phyloP scores from a whole-genome alignment of 2,113 vertebrate species.

The Vulpes vulpes region DNA sequence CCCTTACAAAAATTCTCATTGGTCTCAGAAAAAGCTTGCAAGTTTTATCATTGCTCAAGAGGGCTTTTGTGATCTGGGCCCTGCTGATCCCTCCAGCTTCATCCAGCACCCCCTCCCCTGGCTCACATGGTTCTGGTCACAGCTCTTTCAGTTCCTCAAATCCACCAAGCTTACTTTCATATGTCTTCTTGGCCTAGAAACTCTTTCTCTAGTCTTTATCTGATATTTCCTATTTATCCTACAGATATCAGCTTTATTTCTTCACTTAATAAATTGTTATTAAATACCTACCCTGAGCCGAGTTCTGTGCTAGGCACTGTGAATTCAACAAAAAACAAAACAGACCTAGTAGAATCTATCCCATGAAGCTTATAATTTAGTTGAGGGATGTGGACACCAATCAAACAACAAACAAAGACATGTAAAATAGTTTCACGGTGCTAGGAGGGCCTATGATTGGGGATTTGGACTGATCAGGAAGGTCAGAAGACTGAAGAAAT shows the following conservation, averaged over 20 bases:
- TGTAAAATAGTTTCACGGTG: background rate
- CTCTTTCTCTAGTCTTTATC: background rate
- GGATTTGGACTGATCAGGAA: background rate
- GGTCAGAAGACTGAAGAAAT: background rate
- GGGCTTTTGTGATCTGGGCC: background rate
- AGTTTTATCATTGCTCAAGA: background rate
- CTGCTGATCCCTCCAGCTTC: background rate
- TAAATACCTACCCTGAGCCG: background rate
- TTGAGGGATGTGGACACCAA: background rate
- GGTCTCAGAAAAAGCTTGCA: background rate
- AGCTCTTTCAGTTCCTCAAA: background rate
- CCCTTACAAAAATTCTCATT: background rate
- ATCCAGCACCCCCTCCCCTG: background rate
- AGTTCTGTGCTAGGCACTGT: background rate
- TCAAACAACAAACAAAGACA: background rate
- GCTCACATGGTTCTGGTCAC: background rate
- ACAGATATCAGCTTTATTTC: background rate
- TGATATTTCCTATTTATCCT: background rate
- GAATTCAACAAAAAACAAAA: background rate
- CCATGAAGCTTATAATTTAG: background rate
- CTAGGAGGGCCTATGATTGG: background rate
- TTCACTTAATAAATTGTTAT: slow-evolving; percentile 4
- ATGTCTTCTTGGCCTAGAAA: background rate
- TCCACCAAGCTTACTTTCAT: background rate
- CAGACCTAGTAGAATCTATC: background rate